phyloP scores from a whole-genome alignment of 2,113 vertebrate genomes.

The Erythrocercus mccallii region DNA sequence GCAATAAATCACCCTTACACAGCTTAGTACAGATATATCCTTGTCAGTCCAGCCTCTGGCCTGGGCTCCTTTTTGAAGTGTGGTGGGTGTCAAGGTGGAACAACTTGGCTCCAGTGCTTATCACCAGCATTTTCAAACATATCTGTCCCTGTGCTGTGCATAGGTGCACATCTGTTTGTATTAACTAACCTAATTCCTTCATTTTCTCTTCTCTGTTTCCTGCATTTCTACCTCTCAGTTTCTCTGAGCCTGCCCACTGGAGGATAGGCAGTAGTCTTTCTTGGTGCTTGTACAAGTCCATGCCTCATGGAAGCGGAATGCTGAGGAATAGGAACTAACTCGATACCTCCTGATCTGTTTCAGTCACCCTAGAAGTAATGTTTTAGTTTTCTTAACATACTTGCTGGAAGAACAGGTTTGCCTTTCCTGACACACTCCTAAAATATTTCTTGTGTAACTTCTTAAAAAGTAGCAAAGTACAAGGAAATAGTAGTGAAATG shows the following conservation, averaged over 20 bases:
- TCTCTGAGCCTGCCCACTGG: background rate
- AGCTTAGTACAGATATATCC: background rate
- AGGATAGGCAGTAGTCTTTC: background rate
- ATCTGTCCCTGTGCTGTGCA: background rate
- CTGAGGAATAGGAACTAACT: background rate
- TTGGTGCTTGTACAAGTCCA: background rate
- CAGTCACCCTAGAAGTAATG: background rate
- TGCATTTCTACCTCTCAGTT: background rate
- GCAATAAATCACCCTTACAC: background rate
- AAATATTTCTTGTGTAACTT: background rate
- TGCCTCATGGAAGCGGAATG: background rate
- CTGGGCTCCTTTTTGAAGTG: background rate
- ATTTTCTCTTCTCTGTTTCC: background rate
- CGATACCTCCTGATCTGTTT: background rate
- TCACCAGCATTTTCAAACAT: background rate
- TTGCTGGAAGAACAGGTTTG: slow-evolving; percentile 7
- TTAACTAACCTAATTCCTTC: background rate
- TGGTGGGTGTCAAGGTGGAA: background rate
- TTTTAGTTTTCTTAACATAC: background rate
- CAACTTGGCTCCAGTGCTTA: background rate
- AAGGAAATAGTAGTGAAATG: background rate
- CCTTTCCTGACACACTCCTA: background rate
- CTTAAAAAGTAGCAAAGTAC: background rate
- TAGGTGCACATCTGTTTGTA: background rate
- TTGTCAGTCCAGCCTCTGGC: background rate